Conservation (phyloP, 2,113 vertebrate species). For the Cygnus atratus region DNA sequence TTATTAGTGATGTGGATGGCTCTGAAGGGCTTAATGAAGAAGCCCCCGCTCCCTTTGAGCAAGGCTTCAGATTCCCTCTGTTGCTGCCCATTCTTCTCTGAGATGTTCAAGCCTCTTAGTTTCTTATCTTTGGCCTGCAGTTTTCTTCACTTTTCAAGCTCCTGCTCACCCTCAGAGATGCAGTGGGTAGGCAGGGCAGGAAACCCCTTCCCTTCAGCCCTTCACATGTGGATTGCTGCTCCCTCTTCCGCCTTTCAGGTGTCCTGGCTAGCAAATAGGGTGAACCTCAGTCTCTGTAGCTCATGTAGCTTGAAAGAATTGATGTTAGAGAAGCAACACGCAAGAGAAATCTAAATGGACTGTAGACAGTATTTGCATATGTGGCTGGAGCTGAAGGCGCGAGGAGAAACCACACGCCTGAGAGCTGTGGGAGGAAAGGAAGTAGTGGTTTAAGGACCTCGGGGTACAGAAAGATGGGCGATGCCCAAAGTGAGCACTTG, state of each 20-base stretch:
- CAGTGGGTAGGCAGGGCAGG: not conserved
- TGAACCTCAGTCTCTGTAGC: not conserved
- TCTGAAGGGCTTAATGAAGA: not conserved
- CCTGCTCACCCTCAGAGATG: not conserved
- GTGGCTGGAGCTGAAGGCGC: not conserved
- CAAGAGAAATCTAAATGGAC: not conserved
- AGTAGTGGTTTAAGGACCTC: not conserved
- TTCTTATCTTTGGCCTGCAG: not conserved
- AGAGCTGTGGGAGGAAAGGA: not conserved
- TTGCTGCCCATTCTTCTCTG: not conserved
- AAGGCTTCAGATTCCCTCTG: not conserved
- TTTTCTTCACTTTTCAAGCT: not conserved
- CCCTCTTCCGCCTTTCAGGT: not conserved
- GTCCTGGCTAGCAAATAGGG: not conserved
- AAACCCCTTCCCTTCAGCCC: not conserved
- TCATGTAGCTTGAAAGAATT: not conserved
- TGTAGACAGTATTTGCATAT: fast-evolving
- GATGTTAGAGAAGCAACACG: not conserved
- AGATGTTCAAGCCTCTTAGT: fast-evolving
- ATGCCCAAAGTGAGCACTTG: not conserved
- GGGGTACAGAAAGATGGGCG: not conserved
- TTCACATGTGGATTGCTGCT: not conserved
- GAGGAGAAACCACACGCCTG: not conserved
- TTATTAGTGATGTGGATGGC: not conserved
- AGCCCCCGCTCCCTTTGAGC: fast-evolving